Percentiles rank a stretch among this genome's conserved stretches.
Evolutionary conservation across 1,140 invertebrate genomes (phyloP).

Genomic region (Ruditapes philippinarum): DNA sequence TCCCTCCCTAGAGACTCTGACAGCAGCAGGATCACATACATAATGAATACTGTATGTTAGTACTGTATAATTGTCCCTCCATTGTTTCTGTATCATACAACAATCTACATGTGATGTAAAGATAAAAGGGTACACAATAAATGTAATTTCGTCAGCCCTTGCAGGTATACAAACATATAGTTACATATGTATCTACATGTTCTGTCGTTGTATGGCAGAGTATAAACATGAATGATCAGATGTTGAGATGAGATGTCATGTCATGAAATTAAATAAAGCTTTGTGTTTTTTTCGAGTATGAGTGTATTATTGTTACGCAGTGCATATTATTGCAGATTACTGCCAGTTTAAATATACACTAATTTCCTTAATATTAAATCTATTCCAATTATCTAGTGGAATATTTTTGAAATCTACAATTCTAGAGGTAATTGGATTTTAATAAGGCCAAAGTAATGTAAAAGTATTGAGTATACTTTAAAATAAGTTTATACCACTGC

Average conservation of each 20-base stretch:
- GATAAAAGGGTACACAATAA: neutral
- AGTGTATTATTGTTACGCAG: neutral
- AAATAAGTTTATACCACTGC: no score
- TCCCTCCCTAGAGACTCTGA: conserved; percentile 84
- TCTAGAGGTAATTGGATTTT: no score
- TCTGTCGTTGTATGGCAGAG: neutral
- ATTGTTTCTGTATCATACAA: neutral
- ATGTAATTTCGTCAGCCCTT: neutral
- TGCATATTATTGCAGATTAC: no score
- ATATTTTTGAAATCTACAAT: no score
- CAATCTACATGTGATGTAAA: neutral
- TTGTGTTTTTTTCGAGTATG: neutral
- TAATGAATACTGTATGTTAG: conserved; percentile 57
- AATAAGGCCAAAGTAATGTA: no score
- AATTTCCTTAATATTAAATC: no score
- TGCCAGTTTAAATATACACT: no score
- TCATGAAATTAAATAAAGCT: neutral
- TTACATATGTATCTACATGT: neutral
- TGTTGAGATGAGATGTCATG: neutral
- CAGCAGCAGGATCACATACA: conserved; percentile 84
- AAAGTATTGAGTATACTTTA: no score
- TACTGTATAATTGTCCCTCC: conserved; percentile 13
- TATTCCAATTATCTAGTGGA: no score
- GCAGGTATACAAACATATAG: no score
- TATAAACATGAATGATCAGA: neutral